Conservation (phyloP, 2,888 invertebrate genomes). For the Mimachlamys varia region DNA sequence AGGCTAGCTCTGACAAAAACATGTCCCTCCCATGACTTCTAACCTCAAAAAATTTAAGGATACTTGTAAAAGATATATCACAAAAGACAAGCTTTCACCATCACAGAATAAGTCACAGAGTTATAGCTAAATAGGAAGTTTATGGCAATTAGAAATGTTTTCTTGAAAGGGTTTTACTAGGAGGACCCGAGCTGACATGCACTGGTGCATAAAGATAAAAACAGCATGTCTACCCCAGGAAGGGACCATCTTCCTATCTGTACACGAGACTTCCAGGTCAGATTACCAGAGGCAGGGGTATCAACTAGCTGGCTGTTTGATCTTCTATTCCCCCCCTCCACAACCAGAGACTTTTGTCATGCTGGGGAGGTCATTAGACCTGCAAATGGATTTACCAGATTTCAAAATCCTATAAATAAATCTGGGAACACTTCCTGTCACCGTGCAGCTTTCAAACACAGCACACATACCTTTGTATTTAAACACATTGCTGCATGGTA, state of each 20-base stretch:
- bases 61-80: background rate
- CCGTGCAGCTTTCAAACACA: background rate
- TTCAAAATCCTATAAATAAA: slow-evolving; percentile 22
- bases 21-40: background rate
- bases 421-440: background rate
- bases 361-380: slow-evolving; percentile 26
- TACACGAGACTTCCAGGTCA: background rate
- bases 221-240: background rate
- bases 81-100: background rate
- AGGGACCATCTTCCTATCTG: slow-evolving; percentile 5
- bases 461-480: background rate
- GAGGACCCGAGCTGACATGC: slow-evolving; percentile 12
- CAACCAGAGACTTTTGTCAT: slow-evolving; percentile 1
- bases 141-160: slow-evolving; percentile 5
- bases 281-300: background rate
- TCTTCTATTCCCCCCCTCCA: background rate
- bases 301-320: background rate
- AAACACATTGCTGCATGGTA: background rate
- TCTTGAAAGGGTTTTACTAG: background rate
- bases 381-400: slow-evolving; percentile 2
- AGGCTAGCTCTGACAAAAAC: background rate
- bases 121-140: background rate
- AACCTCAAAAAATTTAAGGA: background rate
- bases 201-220: background rate
- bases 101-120: background rate